phyloP scores from a whole-genome alignment of 1,140 invertebrate species.

The Ips nitidus region DNA sequence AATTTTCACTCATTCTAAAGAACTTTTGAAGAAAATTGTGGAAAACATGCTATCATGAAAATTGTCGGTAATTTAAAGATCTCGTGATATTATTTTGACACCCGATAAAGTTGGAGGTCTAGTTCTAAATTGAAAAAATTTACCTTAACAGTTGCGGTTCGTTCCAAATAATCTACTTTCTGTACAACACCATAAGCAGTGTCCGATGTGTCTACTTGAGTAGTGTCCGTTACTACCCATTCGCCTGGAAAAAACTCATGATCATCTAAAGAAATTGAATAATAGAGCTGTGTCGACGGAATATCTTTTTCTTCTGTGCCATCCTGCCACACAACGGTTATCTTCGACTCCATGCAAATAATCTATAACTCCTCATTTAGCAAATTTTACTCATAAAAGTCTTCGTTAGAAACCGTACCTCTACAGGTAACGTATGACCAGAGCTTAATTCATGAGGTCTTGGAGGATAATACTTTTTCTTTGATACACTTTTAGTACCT shows the following conservation, averaged over 20 bases:
- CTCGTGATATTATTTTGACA: no score
- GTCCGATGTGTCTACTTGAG: slow-evolving; percentile 51
- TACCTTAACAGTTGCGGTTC: slow-evolving; percentile 74
- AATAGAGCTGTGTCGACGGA: slow-evolving; percentile 84
- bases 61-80: no score
- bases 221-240: slow-evolving; percentile 80
- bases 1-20: no score
- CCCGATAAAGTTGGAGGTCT: no score
- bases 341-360: slow-evolving; percentile 60
- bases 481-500: slow-evolving; percentile 22
- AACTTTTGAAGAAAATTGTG: no score
- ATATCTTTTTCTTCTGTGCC: slow-evolving; percentile 79
- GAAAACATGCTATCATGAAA: no score
- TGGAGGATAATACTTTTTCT: slow-evolving; percentile 45
- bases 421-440: slow-evolving; percentile 45
- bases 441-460: slow-evolving; percentile 43
- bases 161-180: slow-evolving; percentile 83
- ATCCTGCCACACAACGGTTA: slow-evolving; percentile 88
- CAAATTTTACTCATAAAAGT: neutral
- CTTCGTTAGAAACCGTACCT: slow-evolving; percentile 20
- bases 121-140: neutral
- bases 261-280: slow-evolving; percentile 92
- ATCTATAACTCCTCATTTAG: slow-evolving; percentile 30
- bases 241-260: slow-evolving; percentile 97
- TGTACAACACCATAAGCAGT: slow-evolving; percentile 84